Base-by-base conservation (phyloP, 2,113 vertebrate species). In the Pandion haliaetus region DNA sequence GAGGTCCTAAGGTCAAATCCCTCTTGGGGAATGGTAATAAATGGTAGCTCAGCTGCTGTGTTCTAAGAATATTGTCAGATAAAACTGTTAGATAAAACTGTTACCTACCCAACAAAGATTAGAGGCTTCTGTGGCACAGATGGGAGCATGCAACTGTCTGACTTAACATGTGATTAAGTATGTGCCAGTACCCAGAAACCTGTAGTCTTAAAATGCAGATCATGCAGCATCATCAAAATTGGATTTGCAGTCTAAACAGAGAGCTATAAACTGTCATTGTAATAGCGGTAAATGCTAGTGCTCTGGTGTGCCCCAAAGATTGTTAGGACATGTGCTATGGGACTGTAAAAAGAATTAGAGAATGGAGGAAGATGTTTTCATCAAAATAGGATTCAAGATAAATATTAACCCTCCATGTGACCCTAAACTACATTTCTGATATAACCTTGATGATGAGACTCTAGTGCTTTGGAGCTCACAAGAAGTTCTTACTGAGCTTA, bases 1-100 rank as follows among this genome's bases (percentile, higher is more conserved):
- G 67, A 96, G 94, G 90, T 95, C 88, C 49, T 14, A 29, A 94
- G 94, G 91, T 96, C 92, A 91, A 84, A 86, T 93, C 76, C 67
- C 85, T 96, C 83, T 86, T 90, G 88, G 93, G 92, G 96, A 95
- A 93, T 91, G 83, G 79, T 96, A 95, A 96, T 90, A 86, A 97
- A 96, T 63, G 67, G 96, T 95, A 97, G 82, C 83, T 97, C 90
- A 94, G 91, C 93, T 96, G 94, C 36, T 65, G 18, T 72, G 58
- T 88, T 95, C 85, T 93, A 92, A 97, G 97, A 97, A 94, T 98
- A 96, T 96, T 97, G 95, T 95, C 88, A 93, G 85, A 86, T 88
- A 62, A 54, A 96, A 54, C 52, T 97, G 94, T 95, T 87, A 93
- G 85, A 86, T 89, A 62, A 57, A 96, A 88, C 85, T 95, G 44